Conservation (phyloP, 2,797 vertebrate species). For the Gobio occitaniae region DNA sequence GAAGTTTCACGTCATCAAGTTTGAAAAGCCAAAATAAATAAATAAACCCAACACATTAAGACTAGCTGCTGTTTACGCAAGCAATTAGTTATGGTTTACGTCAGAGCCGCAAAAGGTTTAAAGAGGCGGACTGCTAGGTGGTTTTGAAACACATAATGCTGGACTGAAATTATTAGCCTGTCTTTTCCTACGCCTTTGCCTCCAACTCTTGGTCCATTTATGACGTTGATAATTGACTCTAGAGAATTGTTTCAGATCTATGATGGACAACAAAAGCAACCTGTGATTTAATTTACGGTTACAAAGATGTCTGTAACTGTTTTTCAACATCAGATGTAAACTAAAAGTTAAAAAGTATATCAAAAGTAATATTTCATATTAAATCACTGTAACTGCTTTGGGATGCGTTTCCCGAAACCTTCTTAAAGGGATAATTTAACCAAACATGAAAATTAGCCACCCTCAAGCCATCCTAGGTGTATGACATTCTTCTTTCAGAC, state of each 20-base stretch:
- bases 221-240: constrained; percentile 27
- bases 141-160: constrained; percentile 41
- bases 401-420: no score
- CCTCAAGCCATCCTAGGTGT: no score
- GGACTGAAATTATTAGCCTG: constrained; percentile 23
- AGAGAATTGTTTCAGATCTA: constrained; percentile 30
- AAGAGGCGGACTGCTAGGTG: constrained; percentile 35
- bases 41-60: constrained; percentile 25
- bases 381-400: background rate
- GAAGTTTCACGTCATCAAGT: constrained; percentile 24
- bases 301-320: background rate
- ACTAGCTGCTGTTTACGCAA: background rate
- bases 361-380: background rate
- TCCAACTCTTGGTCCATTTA: background rate
- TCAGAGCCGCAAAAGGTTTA: constrained; percentile 33
- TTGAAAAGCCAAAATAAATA: constrained; percentile 32
- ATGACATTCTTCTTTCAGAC: no score
- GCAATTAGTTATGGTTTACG: constrained; percentile 42
- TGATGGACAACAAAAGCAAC: background rate
- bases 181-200: constrained; percentile 23
- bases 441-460: no score
- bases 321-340: background rate
- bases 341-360: background rate
- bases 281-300: background rate
- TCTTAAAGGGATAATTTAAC: no score